Base-by-base conservation (phyloP, 2,797 vertebrate genomes). In the Eremophila alpestris region DNA sequence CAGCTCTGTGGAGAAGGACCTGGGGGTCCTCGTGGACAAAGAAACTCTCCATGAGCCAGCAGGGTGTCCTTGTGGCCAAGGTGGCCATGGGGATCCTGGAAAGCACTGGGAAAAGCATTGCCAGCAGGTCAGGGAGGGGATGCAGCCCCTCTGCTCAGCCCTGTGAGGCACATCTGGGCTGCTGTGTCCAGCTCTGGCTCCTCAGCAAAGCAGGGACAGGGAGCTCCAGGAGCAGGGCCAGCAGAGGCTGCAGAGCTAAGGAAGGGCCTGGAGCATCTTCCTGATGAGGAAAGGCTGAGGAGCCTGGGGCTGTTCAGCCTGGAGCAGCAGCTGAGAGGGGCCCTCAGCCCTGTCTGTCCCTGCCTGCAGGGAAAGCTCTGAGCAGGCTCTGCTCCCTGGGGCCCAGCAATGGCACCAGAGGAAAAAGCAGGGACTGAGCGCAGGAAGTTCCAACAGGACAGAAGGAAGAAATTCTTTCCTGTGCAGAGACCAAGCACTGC, bases 401-500 rank as follows among this genome's bases (percentile, higher is more conserved):
- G 48, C 19, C 49, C 49, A 24, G 49, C 20, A 45, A 24, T 20
- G 49, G 40, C 49, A 36, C 27, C 17, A 32, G 21, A 78, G 16
- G 4, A 54, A 78, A 1, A 1, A 34, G 43, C 52, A 68, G 63
- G 36, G 29, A 10, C 52, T 17, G 29, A 80, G 30, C 20, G 36
- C 64, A 59, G 36, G 18, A 13, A 51, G 22, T 9, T 69, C 45
- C 20, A 51, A 16, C 15, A 17, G 34, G 4, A 67, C 11, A 79
- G 0, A 3, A 21, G 18, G 43, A 67, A 67, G 23, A 48, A 48
- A 55, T 56, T 40, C 29, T 27, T 22, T 15, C 14, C 64, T 41
- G 24, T 20, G 55, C 26, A 52, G 38, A 2, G 46, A 43, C 5
- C 2, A 0, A 36, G 46, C 16, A 2, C 8, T 30, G 45, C 59